These are phyloP conservation scores for Dunckerocampus dactyliophorus DNA, from an alignment of 2,113 vertebrate genomes.

Conservation along the genomic window DNA sequence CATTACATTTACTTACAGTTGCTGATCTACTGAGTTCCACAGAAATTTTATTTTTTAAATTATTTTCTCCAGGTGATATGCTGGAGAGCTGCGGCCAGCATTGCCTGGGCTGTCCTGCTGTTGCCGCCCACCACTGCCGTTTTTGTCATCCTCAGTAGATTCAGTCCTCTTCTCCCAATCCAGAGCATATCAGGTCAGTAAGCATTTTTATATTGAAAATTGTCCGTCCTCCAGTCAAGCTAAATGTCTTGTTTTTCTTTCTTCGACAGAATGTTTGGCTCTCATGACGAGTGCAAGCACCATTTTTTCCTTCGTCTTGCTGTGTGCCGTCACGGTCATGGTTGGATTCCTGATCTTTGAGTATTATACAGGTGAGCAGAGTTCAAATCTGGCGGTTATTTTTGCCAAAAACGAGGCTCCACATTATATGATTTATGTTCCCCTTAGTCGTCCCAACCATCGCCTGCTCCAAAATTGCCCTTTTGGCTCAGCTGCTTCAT, in stretches of 20 bases:
- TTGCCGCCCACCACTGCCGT: conserved; percentile 76
- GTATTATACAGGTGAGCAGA: conserved; percentile 83
- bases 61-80: conserved; percentile 80
- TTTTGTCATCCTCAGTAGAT: conserved; percentile 78
- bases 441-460: conserved; percentile 85
- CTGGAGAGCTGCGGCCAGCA: conserved; percentile 83
- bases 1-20: background rate
- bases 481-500: conserved; percentile 85
- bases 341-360: conserved; percentile 84
- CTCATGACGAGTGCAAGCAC: conserved; percentile 75
- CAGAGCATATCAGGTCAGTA: conserved; percentile 81
- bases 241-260: background rate
- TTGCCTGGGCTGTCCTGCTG: conserved; percentile 84
- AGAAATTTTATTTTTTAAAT: no score
- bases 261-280: conserved; percentile 75
- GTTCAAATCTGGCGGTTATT: background rate
- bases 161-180: conserved; percentile 82
- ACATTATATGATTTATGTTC: background rate
- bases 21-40: background rate
- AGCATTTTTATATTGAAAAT: background rate
- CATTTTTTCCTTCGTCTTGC: conserved; percentile 80
- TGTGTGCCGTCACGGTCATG: conserved; percentile 77
- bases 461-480: conserved; percentile 85
- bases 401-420: background rate
- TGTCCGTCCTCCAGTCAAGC: background rate